These are phyloP conservation scores for Apus apus DNA, from an alignment of 2,113 vertebrate species.

Conservation along the genomic window DNA sequence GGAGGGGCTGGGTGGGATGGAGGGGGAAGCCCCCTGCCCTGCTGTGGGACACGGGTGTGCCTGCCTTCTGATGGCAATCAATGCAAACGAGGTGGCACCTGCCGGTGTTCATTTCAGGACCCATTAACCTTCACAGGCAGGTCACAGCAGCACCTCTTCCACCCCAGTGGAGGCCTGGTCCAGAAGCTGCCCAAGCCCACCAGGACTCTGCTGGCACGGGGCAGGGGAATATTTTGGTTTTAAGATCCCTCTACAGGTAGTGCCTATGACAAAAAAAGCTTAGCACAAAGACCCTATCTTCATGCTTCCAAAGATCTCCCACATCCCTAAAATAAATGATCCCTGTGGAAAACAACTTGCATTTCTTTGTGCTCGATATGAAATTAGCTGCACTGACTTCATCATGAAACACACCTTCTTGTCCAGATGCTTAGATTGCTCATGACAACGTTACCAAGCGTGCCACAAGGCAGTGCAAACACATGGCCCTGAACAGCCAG, in stretches of 20 bases:
- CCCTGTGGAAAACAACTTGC: not conserved
- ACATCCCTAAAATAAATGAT: not conserved
- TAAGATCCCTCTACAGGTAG: not conserved
- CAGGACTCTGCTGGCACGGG: rapidly evolving
- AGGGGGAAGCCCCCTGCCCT: rapidly evolving
- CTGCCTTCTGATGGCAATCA: not conserved
- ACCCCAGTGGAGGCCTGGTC: not conserved
- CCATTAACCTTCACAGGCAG: not conserved
- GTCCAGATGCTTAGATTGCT: not conserved
- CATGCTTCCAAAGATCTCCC: not conserved
- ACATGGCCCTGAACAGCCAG: no score
- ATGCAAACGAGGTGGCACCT: rapidly evolving
- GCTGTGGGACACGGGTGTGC: rapidly evolving
- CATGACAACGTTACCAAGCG: not conserved
- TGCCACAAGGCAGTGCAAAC: not conserved
- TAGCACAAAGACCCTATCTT: not conserved
- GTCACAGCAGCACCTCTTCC: not conserved
- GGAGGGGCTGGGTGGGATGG: not conserved
- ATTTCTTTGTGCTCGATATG: not conserved
- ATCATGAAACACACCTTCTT: not conserved
- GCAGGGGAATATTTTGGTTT: not conserved
- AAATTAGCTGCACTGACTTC: not conserved
- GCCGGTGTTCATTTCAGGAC: not conserved
- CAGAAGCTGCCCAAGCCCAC: not conserved
- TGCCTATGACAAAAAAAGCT: not conserved